These are phyloP conservation scores for Gavia stellata DNA, from an alignment of 2,113 vertebrate species.

Conservation along the genomic window DNA sequence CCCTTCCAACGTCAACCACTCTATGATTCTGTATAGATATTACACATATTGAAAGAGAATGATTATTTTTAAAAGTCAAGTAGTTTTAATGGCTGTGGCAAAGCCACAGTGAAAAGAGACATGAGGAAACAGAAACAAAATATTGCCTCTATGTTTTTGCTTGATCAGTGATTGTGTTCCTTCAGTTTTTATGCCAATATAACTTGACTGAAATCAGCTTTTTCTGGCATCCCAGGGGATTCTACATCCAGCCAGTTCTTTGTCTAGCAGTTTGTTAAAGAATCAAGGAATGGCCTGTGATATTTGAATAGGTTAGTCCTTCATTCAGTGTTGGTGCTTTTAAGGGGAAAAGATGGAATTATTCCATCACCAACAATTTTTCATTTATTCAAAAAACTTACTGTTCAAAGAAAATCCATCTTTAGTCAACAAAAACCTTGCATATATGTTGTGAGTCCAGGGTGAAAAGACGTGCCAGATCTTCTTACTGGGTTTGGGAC, in stretches of 20 bases:
- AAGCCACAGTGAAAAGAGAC: not conserved
- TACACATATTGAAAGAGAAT: not conserved
- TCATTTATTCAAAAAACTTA: not conserved
- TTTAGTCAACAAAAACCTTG: not conserved
- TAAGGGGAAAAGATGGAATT: not conserved
- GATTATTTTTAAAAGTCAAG: not conserved
- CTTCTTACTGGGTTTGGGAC: not conserved
- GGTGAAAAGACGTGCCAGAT: not conserved
- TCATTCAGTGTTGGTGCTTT: not conserved
- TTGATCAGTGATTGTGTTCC: not conserved
- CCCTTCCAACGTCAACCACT: not conserved
- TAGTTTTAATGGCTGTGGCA: not conserved
- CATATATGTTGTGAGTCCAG: fast-evolving
- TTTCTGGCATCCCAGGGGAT: not conserved
- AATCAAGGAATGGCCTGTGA: not conserved
- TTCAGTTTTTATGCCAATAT: not conserved
- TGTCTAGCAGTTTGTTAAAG: not conserved
- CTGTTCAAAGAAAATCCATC: not conserved
- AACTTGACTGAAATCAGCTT: not conserved
- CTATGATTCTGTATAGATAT: not conserved
- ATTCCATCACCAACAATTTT: not conserved
- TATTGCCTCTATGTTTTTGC: not conserved
- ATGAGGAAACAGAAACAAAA: not conserved
- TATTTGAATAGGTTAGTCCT: not conserved
- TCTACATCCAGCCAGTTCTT: not conserved